A percentile compares a stretch with the other conserved stretches of the same genome.
Conservation (phyloP, 2,797 vertebrate species). For the Enteromius afrohamiltoni region DNA sequence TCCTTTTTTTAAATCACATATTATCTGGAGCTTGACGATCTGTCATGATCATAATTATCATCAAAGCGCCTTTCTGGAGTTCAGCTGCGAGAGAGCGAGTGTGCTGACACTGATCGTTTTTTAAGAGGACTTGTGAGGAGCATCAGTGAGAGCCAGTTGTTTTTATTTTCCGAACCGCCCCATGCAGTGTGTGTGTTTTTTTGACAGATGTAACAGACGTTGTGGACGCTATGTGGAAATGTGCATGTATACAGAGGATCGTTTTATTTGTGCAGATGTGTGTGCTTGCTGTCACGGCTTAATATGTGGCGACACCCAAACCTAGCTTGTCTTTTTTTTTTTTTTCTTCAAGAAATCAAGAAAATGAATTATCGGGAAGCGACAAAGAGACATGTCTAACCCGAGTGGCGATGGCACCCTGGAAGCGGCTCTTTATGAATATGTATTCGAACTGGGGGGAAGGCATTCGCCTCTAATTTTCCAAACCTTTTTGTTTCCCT, state of each 20-base stretch:
- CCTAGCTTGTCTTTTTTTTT: slow-evolving; percentile 40
- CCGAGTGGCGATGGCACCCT: slow-evolving; percentile 36
- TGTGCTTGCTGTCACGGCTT: slow-evolving; percentile 29
- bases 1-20: slow-evolving; percentile 49
- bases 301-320: slow-evolving; percentile 40
- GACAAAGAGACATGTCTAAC: slow-evolving; percentile 49
- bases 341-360: slow-evolving; percentile 11
- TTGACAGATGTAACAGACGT: slow-evolving; percentile 36
- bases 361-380: slow-evolving; percentile 57
- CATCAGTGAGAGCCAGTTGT: slow-evolving; percentile 23
- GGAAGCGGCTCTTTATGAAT: slow-evolving; percentile 59
- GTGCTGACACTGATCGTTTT: slow-evolving; percentile 32
- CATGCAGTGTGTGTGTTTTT: slow-evolving; percentile 3
- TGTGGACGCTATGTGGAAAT: too few relatives aligned
- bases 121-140: slow-evolving; percentile 54
- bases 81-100: slow-evolving; percentile 38
- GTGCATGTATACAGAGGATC: neutral
- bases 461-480: slow-evolving; percentile 45
- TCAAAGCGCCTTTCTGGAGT: slow-evolving; percentile 43
- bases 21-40: slow-evolving; percentile 55
- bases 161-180: slow-evolving; percentile 14
- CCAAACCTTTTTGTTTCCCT: slow-evolving; percentile 51
- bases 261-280: slow-evolving; percentile 43
- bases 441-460: slow-evolving; percentile 46
- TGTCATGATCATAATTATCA: slow-evolving; percentile 58